These are phyloP conservation scores for Tetrapedia diversipes DNA, from an alignment of 2,888 invertebrate genomes.

Conservation along the genomic window DNA sequence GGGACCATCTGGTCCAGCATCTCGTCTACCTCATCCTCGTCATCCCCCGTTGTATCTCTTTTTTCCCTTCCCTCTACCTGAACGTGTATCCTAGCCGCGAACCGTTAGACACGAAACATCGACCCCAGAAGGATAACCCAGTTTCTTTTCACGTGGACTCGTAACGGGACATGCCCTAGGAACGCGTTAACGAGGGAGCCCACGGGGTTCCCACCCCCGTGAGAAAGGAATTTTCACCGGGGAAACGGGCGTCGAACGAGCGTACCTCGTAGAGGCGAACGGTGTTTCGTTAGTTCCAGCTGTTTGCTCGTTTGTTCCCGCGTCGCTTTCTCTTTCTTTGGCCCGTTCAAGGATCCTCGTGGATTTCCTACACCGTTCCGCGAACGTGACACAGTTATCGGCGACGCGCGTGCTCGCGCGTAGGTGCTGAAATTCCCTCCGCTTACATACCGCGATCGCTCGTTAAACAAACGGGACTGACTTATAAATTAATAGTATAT, in stretches of 20 bases:
- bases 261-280: not conserved
- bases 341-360: constrained; percentile 5
- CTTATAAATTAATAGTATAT: no score
- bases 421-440: no score
- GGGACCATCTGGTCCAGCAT: constrained; percentile 52
- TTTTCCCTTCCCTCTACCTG: constrained; percentile 55
- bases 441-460: no score
- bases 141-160: constrained; percentile 60
- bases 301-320: not conserved
- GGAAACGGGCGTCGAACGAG: not conserved
- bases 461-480: no score
- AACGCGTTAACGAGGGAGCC: constrained; percentile 62
- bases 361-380: constrained; percentile 6
- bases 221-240: constrained; percentile 56
- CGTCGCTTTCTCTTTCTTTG: constrained; percentile 20
- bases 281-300: not conserved
- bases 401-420: no score
- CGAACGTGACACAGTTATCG: constrained; percentile 5
- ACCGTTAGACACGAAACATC: constrained; percentile 65
- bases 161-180: constrained; percentile 58
- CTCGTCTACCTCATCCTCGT: no score
- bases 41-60: constrained; percentile 12
- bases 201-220: constrained; percentile 67
- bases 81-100: constrained; percentile 15
- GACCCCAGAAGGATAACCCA: constrained; percentile 65